Conservation (phyloP, 2,888 invertebrate species). For the Thumatha senex region DNA sequence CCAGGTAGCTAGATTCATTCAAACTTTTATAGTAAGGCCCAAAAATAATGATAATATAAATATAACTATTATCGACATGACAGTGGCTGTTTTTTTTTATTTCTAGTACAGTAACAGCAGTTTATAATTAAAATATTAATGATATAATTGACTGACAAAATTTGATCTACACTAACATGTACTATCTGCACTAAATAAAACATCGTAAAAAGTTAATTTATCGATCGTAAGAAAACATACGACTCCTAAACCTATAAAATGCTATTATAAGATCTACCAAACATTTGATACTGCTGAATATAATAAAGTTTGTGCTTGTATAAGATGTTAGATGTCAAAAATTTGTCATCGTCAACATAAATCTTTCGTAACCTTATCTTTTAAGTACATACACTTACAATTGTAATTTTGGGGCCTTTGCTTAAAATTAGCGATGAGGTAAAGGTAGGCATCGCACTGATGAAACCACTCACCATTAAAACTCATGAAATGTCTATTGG, state of each 20-base stretch:
- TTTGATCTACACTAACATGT: background rate
- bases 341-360: conserved; percentile 5
- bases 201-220: background rate
- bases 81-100: background rate
- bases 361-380: background rate
- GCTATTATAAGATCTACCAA: background rate
- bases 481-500: too few species aligned
- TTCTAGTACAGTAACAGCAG: background rate
- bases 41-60: too few species aligned
- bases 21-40: too few species aligned
- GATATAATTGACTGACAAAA: background rate
- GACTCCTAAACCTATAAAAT: background rate
- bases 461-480: too few species aligned
- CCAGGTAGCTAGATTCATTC: too few species aligned
- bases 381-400: too few species aligned
- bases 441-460: too few species aligned
- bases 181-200: background rate
- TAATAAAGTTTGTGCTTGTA: conserved; percentile 6
- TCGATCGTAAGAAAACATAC: background rate
- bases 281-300: conserved; percentile 2
- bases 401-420: too few species aligned
- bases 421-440: too few species aligned
- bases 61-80: too few species aligned
- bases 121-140: background rate
- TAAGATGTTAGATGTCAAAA: conserved; percentile 1